A percentile compares a stretch with the other conserved stretches of the same genome.
These are phyloP conservation scores for Amblyornis subalaris DNA, from an alignment of 2,113 vertebrate genomes.

Conservation along the genomic window DNA sequence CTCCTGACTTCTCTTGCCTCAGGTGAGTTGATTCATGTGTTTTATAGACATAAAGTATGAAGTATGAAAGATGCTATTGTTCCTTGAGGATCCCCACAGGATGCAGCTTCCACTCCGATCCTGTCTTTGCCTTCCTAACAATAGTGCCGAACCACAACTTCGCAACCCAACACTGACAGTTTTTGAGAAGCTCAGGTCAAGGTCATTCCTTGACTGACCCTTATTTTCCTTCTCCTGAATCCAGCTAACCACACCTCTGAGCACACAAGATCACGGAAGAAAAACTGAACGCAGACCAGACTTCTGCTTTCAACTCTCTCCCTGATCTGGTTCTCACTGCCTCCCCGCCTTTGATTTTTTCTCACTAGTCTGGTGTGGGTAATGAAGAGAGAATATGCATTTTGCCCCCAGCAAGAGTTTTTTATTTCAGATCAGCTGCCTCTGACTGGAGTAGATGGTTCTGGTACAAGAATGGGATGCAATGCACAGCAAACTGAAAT, in stretches of 20 bases:
- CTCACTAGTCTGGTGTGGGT: slow-evolving; percentile 1
- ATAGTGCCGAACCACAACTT: accelerated
- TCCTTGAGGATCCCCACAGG: not conserved
- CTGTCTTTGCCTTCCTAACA: not conserved
- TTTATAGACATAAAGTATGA: not conserved
- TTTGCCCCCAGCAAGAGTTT: slow-evolving; percentile 30
- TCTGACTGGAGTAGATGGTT: not conserved
- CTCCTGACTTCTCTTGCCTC: slow-evolving; percentile 15
- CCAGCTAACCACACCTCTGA: not conserved
- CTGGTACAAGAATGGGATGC: not conserved
- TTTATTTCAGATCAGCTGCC: slow-evolving; percentile 9
- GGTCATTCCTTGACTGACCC: not conserved
- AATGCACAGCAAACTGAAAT: not conserved
- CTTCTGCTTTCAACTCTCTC: not conserved
- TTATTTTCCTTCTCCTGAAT: not conserved
- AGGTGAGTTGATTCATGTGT: slow-evolving; percentile 39
- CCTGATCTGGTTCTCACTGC: not conserved
- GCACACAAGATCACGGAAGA: not conserved
- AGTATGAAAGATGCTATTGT: slow-evolving; percentile 21
- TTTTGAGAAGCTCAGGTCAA: not conserved
- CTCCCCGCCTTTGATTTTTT: not conserved
- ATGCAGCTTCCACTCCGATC: not conserved
- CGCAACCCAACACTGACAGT: not conserved
- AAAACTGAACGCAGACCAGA: not conserved
- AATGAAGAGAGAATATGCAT: slow-evolving; percentile 15